Percentiles rank a stretch among this genome's conserved stretches.
These are phyloP conservation scores for Danio jaintianensis DNA, from an alignment of 2,797 vertebrate species.

Conservation along the genomic window DNA sequence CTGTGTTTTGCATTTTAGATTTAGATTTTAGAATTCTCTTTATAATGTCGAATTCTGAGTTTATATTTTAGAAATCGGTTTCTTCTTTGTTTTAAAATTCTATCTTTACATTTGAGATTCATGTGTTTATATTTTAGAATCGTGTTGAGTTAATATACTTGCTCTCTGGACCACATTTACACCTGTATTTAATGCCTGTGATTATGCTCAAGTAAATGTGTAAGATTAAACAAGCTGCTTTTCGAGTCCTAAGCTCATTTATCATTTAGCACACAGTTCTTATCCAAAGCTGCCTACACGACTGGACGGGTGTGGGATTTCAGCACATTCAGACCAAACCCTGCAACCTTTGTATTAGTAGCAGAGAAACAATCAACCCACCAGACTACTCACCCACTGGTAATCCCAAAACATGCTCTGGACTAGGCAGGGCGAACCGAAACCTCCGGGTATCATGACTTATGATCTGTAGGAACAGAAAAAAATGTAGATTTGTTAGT, in stretches of 20 bases:
- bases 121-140: too few relatives aligned
- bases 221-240: neutral
- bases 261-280: constrained; percentile 19
- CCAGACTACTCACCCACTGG: constrained; percentile 73
- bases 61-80: too few relatives aligned
- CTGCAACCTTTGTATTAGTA: constrained; percentile 2
- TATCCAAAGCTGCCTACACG: neutral
- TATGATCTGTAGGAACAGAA: constrained; percentile 64
- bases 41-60: too few relatives aligned
- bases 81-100: too few relatives aligned
- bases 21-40: too few relatives aligned
- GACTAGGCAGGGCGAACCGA: constrained; percentile 77
- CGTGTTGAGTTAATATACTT: too few relatives aligned
- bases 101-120: too few relatives aligned
- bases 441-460: constrained; percentile 77
- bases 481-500: neutral
- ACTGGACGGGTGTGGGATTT: constrained; percentile 16
- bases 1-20: too few relatives aligned
- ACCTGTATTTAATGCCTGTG: neutral
- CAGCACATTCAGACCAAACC: neutral
- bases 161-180: neutral
- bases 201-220: neutral
- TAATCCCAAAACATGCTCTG: constrained; percentile 74
- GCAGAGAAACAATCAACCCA: neutral
- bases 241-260: neutral